Evolutionary conservation across 2,113 vertebrate species (phyloP).

Genomic region (Sitta europaea): DNA sequence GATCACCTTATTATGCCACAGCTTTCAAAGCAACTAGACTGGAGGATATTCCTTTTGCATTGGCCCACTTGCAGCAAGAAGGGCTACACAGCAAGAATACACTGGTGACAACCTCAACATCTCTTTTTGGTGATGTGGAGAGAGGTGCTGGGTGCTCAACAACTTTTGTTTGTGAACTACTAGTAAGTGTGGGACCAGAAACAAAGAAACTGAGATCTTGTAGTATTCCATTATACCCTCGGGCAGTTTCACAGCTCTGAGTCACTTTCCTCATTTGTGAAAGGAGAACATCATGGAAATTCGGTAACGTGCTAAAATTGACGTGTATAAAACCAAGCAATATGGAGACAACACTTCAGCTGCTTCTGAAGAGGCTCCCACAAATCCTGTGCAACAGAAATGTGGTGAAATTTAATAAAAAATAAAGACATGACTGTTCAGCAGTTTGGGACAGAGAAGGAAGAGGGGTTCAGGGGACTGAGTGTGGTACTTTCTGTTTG

Average conservation of each 20-base stretch:
- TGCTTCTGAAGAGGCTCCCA: not conserved
- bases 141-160: not conserved
- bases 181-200: not conserved
- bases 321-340: not conserved
- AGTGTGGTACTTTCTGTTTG: accelerated
- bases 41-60: not conserved
- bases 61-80: not conserved
- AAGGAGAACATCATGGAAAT: not conserved
- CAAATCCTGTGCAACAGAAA: not conserved
- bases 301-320: not conserved
- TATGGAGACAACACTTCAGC: not conserved
- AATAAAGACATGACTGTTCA: not conserved
- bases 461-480: not conserved
- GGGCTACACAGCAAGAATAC: not conserved
- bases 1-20: not conserved
- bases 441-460: not conserved
- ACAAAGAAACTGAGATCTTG: not conserved
- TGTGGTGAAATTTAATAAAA: not conserved
- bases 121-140: not conserved
- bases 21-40: not conserved
- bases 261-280: not conserved
- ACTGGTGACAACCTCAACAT: not conserved
- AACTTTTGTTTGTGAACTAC: not conserved
- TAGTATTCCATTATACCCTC: not conserved
- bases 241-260: not conserved